Percentiles rank a stretch among this genome's conserved stretches.
These are phyloP conservation scores for Lates calcarifer DNA, from an alignment of 2,113 vertebrate species.

Conservation along the genomic window DNA sequence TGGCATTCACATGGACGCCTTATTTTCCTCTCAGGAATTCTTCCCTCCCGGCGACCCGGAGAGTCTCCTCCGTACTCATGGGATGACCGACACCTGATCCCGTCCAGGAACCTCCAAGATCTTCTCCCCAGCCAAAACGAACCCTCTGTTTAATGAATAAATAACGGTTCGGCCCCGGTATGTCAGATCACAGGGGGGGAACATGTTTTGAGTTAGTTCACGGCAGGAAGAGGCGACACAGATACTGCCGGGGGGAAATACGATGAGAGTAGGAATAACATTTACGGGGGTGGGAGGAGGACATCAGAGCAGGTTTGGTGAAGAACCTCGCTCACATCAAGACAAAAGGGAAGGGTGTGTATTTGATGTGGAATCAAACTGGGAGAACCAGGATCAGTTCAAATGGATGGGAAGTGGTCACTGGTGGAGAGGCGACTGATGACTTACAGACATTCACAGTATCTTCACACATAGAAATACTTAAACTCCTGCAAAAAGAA, in stretches of 20 bases:
- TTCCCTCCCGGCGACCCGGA: slow-evolving; percentile 30
- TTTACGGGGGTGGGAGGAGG: slow-evolving; percentile 51
- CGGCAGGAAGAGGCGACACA: slow-evolving; percentile 69
- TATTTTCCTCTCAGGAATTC: slow-evolving; percentile 74
- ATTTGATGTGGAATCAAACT: slow-evolving; percentile 45
- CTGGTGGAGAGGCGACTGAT: slow-evolving; percentile 8
- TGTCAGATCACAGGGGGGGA: slow-evolving; percentile 64
- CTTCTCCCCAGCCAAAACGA: slow-evolving; percentile 58
- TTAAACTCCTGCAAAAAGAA: background rate
- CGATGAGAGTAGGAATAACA: slow-evolving; percentile 72
- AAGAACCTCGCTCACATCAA: slow-evolving; percentile 25
- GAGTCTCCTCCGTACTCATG: slow-evolving; percentile 28
- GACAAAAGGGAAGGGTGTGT: slow-evolving; percentile 34
- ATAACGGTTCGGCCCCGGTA: slow-evolving; percentile 41
- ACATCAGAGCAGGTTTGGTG: slow-evolving; percentile 29
- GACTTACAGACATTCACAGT: slow-evolving; percentile 22
- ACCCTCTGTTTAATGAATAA: slow-evolving; percentile 73
- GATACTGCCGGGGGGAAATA: slow-evolving; percentile 67
- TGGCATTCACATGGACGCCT: slow-evolving; percentile 58
- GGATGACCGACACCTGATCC: slow-evolving; percentile 66
- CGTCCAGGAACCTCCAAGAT: slow-evolving; percentile 29
- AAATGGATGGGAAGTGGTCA: slow-evolving; percentile 31
- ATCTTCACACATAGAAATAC: slow-evolving; percentile 4
- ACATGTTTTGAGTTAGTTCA: slow-evolving; percentile 81
- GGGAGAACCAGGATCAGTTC: slow-evolving; percentile 28